Conservation (phyloP, 2,888 invertebrate species). For the Melanotus villosus region DNA sequence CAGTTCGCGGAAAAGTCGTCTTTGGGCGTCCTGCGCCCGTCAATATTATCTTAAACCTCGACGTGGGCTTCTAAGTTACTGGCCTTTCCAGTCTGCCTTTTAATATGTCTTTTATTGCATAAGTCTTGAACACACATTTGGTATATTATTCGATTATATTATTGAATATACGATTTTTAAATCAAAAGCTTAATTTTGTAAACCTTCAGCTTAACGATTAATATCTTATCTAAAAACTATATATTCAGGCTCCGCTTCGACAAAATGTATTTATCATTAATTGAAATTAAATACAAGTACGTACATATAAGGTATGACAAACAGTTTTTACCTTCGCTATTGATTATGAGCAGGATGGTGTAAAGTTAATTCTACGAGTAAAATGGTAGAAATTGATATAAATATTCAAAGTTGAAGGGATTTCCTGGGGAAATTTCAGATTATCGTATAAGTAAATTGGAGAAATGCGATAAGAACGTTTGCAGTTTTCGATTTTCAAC, state of each 20-base stretch:
- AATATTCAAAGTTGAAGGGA: not conserved
- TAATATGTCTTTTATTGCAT: not conserved
- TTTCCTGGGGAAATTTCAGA: conserved; percentile 21
- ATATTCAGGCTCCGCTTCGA: conserved; percentile 24
- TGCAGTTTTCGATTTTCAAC: conserved; percentile 40
- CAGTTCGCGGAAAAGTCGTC: conserved; percentile 31
- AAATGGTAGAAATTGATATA: not conserved
- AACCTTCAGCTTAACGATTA: too few species aligned
- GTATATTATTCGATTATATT: too few species aligned
- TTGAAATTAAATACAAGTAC: not conserved
- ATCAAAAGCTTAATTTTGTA: too few species aligned
- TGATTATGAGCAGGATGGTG: not conserved
- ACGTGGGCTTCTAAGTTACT: conserved; percentile 7
- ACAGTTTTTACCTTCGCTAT: not conserved
- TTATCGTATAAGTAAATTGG: conserved; percentile 24
- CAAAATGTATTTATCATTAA: conserved; percentile 21
- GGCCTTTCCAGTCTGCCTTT: not conserved
- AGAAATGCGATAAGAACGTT: conserved; percentile 30
- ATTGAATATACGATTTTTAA: too few species aligned
- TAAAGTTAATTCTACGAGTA: not conserved
- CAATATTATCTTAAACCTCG: conserved; percentile 13
- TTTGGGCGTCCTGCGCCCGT: conserved; percentile 15
- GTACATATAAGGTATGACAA: not conserved
- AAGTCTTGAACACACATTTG: too few species aligned
- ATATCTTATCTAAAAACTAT: conserved; percentile 29